phyloP scores from a whole-genome alignment of 2,113 vertebrate species.

The Alces alces region DNA sequence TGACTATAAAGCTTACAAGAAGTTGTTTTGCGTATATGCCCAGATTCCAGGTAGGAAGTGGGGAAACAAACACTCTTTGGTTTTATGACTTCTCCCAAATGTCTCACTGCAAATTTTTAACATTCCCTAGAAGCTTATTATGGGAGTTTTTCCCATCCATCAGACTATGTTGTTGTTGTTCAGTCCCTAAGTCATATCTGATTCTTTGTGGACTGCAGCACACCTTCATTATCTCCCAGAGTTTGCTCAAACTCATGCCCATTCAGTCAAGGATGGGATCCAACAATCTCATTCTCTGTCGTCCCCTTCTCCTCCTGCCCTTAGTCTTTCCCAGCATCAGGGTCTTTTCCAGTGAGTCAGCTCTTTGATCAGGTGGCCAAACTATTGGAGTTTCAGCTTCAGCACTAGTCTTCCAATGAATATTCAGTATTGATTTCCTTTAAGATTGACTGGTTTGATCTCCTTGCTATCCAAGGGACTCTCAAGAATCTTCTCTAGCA shows the following conservation, averaged over 20 bases:
- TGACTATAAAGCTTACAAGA: neutral
- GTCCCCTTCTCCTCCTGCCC: neutral
- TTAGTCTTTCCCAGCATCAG: neutral
- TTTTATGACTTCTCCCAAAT: neutral
- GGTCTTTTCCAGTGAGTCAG: neutral
- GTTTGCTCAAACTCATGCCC: neutral
- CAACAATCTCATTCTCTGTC: neutral
- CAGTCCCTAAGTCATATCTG: neutral
- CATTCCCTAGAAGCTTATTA: neutral
- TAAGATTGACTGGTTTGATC: neutral
- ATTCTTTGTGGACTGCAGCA: neutral
- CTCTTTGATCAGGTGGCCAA: neutral
- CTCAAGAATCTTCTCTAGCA: neutral
- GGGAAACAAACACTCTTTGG: neutral
- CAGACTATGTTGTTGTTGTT: neutral
- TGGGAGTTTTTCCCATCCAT: neutral
- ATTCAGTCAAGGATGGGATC: neutral
- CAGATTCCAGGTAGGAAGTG: neutral
- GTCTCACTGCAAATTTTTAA: neutral
- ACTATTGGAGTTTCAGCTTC: neutral
- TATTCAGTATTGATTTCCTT: neutral
- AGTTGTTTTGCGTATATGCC: neutral
- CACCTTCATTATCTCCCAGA: neutral
- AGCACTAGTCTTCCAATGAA: neutral
- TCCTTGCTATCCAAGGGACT: neutral